Evolutionary conservation across 2,113 vertebrate species (phyloP).

Genomic region (Stictonetta naevosa): DNA sequence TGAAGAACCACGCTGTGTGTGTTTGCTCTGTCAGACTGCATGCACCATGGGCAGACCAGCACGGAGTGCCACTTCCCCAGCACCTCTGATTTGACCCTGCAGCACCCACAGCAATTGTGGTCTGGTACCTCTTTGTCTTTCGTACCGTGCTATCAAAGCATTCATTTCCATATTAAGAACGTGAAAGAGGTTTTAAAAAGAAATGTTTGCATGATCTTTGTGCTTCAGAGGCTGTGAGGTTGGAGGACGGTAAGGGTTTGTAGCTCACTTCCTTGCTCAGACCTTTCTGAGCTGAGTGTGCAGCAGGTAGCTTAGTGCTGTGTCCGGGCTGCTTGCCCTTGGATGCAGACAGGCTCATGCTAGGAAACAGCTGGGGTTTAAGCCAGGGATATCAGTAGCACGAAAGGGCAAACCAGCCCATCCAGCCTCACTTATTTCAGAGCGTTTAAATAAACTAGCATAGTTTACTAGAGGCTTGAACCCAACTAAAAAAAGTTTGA

Average conservation of each 20-base stretch:
- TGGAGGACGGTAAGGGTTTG: not conserved
- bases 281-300: not conserved
- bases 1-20: not conserved
- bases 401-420: not conserved
- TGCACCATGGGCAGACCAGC: too few species aligned
- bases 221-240: rapidly evolving
- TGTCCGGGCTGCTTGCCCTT: not conserved
- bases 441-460: rapidly evolving
- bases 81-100: not conserved
- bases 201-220: rapidly evolving
- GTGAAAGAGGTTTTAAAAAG: not conserved
- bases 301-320: too few species aligned
- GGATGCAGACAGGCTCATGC: rapidly evolving
- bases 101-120: not conserved
- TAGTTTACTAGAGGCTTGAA: too few species aligned
- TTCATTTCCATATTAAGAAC: not conserved
- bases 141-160: too few species aligned
- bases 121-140: not conserved
- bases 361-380: not conserved
- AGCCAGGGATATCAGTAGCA: not conserved
- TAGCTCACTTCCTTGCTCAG: rapidly evolving
- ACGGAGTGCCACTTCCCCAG: too few species aligned
- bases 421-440: rapidly evolving
- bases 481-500: not conserved
- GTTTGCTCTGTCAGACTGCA: not conserved